Evolutionary conservation across 2,113 vertebrate species (phyloP), one percentile per base, ranked within the genome.

Genomic region (Pachyramphus minor): DNA sequence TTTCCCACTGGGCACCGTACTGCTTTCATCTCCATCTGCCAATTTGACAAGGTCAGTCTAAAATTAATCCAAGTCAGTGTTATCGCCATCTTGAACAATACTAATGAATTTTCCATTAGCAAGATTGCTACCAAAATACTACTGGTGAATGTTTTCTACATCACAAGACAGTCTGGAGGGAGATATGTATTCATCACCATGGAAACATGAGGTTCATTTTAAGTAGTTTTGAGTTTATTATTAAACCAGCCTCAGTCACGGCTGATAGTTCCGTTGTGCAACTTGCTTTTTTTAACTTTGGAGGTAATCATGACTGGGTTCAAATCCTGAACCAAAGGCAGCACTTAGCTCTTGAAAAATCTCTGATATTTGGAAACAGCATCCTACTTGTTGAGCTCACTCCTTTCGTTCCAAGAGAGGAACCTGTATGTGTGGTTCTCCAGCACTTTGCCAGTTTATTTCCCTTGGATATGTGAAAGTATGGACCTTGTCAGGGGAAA

Each of bases 151-250:
- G 64, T 86, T 96, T 95, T 75, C 60, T 81, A 41, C n/a, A 84
- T 92, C 85, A 73, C 60, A 72, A 93, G 22, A 63, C 28, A 62
- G 41, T 87, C 72, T 56, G 52, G 50, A 88, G 80, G 39, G 74
- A 92, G 76, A 78, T 30, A 93, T 44, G 22, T 94, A 84, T 93
- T 92, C 90, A 95, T 95, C 58, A 77, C 82, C 87, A 88, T 90
- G 89, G 82, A 95, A 96, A 95, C 93, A 56, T 75, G 71, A 94
- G 78, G 73, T 83, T 95, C 77, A 63, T 96, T 95, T 97, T 79
- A 90, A 95, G 84, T 88, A 83, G 93, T 96, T 95, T 84, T 84
- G 80, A 89, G 80, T 94, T 93, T 85, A 90, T 93, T 95, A 94
- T 92, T 83, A 81, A 93, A 39, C 87, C 87, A 91, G 41, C 62